These are phyloP conservation scores for Lobophora halterata DNA, from an alignment of 2,888 invertebrate genomes.

Conservation along the genomic window DNA sequence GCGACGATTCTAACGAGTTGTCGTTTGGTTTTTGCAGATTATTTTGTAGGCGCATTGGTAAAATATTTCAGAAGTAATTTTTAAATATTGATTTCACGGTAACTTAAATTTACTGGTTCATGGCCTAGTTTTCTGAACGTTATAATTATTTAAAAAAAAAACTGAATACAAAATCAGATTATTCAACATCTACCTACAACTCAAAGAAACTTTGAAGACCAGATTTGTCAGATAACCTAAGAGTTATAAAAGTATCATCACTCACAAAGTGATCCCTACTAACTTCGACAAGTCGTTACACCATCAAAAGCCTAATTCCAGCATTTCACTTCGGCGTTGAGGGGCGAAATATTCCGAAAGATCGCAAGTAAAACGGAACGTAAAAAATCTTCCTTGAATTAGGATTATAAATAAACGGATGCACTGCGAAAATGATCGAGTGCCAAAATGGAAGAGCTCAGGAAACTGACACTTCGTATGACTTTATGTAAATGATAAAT, in stretches of 20 bases:
- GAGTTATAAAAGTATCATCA: neutral
- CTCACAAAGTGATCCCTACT: neutral
- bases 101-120: conserved; percentile 11
- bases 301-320: conserved; percentile 4
- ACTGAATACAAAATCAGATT: too few relatives aligned
- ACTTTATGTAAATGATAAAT: too few relatives aligned
- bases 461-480: too few relatives aligned
- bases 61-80: neutral
- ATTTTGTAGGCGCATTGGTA: too few relatives aligned
- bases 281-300: conserved; percentile 1
- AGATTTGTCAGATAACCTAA: too few relatives aligned
- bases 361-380: conserved; percentile 9
- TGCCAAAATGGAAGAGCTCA: too few relatives aligned
- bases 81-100: conserved; percentile 2
- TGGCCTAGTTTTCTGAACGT: conserved; percentile 15
- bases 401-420: neutral
- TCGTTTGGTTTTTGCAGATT: too few relatives aligned
- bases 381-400: conserved; percentile 9
- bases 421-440: conserved; percentile 9
- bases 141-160: too few relatives aligned
- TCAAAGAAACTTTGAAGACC: too few relatives aligned
- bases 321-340: neutral
- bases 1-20: too few relatives aligned
- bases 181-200: too few relatives aligned
- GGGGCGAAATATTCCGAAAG: conserved; percentile 3